Evolutionary conservation across 2,888 invertebrate genomes (phyloP).

Genomic region (Parnassius orleans): DNA sequence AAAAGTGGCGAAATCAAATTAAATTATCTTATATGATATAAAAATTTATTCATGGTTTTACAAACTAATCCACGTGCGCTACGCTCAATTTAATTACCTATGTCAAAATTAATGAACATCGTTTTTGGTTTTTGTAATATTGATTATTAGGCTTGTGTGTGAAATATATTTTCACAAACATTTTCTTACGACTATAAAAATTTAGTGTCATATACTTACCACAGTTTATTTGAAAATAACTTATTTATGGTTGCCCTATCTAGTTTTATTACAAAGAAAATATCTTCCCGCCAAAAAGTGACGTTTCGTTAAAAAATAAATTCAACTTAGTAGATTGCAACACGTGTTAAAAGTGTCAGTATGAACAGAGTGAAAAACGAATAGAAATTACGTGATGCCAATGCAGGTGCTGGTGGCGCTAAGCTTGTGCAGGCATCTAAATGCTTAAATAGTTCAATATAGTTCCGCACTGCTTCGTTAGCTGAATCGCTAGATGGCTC

Average conservation of each 20-base stretch:
- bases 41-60: too few relatives aligned
- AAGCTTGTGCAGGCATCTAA: constrained; percentile 58
- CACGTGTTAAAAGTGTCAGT: constrained; percentile 45
- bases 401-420: constrained; percentile 39
- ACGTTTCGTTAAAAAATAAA: background rate
- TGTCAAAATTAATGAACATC: too few relatives aligned
- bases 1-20: too few relatives aligned
- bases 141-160: too few relatives aligned
- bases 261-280: background rate
- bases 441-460: constrained; percentile 77
- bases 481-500: constrained; percentile 54
- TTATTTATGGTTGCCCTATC: background rate
- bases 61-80: too few relatives aligned
- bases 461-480: constrained; percentile 74
- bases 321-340: constrained; percentile 41
- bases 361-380: constrained; percentile 50
- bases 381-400: constrained; percentile 43
- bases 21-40: too few relatives aligned
- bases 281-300: background rate
- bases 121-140: too few relatives aligned
- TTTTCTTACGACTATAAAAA: background rate
- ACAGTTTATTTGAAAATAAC: background rate
- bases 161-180: too few relatives aligned
- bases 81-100: too few relatives aligned
- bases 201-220: background rate